phyloP scores from a whole-genome alignment of 2,888 invertebrate species.

The Drosophila prostipennis region DNA sequence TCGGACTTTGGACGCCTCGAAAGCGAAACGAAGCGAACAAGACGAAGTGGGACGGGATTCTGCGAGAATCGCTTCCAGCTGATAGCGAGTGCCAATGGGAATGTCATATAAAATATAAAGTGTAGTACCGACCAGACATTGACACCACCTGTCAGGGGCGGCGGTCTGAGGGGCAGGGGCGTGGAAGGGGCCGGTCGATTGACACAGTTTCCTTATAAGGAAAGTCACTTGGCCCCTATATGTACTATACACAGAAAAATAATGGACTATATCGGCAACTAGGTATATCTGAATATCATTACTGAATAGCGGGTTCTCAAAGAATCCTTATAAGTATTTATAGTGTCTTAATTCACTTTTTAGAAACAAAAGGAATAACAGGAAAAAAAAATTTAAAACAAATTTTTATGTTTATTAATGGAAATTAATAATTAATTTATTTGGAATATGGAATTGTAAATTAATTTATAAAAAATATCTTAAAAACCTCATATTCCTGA shows the following conservation, averaged over 20 bases:
- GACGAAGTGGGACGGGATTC: constrained; percentile 26
- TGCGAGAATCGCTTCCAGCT: constrained; percentile 6
- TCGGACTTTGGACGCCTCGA: constrained; percentile 60
- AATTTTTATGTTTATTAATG: too few species aligned
- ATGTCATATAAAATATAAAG: neutral
- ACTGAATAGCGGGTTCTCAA: too few species aligned
- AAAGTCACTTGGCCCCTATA: neutral
- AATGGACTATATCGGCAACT: neutral
- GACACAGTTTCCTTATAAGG: constrained; percentile 38
- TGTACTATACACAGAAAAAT: neutral
- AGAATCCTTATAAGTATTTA: too few species aligned
- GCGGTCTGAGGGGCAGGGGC: constrained; percentile 2
- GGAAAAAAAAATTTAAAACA: too few species aligned
- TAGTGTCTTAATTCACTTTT: too few species aligned
- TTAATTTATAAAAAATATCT: too few species aligned
- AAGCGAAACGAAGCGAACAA: constrained; percentile 21
- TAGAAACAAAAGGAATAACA: too few species aligned
- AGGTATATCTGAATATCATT: too few species aligned
- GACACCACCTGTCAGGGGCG: constrained; percentile 29
- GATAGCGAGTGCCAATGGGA: constrained; percentile 13
- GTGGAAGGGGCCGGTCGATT: constrained; percentile 6
- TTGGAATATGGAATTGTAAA: too few species aligned
- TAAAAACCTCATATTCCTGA: too few species aligned
- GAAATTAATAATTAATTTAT: too few species aligned
- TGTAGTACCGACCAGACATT: constrained; percentile 29